Evolutionary conservation across 2,797 vertebrate genomes (phyloP).

Genomic region (Leptatherina wallacei): DNA sequence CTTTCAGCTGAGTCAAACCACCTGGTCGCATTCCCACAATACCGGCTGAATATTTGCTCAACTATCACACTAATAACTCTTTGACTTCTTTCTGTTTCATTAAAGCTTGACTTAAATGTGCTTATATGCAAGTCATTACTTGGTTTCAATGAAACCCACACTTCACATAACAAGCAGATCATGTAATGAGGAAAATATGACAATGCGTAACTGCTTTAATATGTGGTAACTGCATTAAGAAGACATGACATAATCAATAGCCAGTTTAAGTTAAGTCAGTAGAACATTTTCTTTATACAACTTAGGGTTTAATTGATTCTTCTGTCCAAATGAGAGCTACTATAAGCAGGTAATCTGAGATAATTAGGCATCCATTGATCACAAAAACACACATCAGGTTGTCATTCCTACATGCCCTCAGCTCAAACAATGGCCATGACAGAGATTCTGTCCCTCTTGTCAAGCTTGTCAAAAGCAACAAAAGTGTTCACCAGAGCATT

Average conservation of each 20-base stretch:
- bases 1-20: slow-evolving; percentile 67
- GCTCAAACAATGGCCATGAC: slow-evolving; percentile 31
- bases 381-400: slow-evolving; percentile 15
- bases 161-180: not conserved
- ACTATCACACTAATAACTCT: not conserved
- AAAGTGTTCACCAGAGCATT: slow-evolving; percentile 53
- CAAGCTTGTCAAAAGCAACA: slow-evolving; percentile 47
- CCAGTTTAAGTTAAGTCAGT: not conserved
- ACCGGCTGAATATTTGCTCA: slow-evolving; percentile 37
- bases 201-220: not conserved
- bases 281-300: not conserved
- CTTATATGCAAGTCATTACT: not conserved
- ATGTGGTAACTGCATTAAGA: not conserved
- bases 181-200: not conserved
- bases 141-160: slow-evolving; percentile 33
- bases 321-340: not conserved
- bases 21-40: slow-evolving; percentile 62
- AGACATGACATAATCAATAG: not conserved
- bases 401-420: slow-evolving; percentile 12
- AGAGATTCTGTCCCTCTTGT: slow-evolving; percentile 19
- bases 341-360: not conserved
- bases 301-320: not conserved
- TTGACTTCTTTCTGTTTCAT: slow-evolving; percentile 22
- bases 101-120: slow-evolving; percentile 2
- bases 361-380: not conserved